A percentile compares a stretch with the other conserved stretches of the same genome.
phyloP scores from a whole-genome alignment of 2,797 vertebrate species.

The Hemitrygon akajei region DNA sequence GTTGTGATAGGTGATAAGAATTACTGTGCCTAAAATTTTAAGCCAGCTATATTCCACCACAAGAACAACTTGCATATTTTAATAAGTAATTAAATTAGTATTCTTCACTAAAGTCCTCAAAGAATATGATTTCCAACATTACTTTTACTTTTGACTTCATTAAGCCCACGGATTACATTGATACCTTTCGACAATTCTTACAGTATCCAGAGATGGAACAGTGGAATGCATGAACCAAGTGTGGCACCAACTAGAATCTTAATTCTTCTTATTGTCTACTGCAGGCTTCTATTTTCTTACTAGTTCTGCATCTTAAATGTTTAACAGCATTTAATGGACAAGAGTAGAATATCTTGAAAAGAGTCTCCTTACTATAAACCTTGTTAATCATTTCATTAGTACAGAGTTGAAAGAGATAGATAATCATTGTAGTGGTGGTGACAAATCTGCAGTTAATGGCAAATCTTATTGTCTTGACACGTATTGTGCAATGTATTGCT shows the following conservation, averaged over 20 bases:
- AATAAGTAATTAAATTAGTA: neutral
- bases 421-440: neutral
- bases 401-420: neutral
- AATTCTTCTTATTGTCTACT: neutral
- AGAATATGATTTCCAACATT: neutral
- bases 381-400: slow-evolving; percentile 1
- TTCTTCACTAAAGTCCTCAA: neutral
- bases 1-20: too few relatives aligned
- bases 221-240: neutral
- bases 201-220: neutral
- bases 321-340: neutral
- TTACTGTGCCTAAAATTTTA: neutral
- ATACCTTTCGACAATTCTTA: neutral
- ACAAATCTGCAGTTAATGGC: neutral
- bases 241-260: neutral
- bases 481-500: neutral
- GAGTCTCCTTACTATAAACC: neutral
- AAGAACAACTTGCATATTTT: too few relatives aligned
- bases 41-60: neutral
- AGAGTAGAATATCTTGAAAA: neutral
- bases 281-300: neutral
- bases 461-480: neutral
- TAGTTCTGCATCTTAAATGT: neutral
- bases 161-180: neutral
- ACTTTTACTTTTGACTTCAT: neutral